A percentile compares a stretch with the other conserved stretches of the same genome.
phyloP scores from a whole-genome alignment of 2,113 vertebrate genomes.

The Ramphastos sulfuratus region DNA sequence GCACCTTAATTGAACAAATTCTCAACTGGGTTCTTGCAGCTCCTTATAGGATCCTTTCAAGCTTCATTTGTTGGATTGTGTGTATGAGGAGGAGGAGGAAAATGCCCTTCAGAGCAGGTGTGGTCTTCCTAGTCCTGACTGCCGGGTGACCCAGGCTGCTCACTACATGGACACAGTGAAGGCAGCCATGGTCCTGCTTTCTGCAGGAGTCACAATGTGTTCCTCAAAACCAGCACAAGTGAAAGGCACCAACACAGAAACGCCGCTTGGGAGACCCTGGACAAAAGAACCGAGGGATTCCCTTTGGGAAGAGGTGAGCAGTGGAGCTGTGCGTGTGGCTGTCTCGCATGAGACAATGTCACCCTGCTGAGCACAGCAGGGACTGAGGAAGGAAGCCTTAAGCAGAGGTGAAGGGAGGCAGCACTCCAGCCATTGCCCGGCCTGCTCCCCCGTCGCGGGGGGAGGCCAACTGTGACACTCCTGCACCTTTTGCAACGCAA shows the following conservation, averaged over 20 bases:
- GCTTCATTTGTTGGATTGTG: background rate
- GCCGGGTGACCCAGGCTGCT: background rate
- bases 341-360: background rate
- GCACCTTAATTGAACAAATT: background rate
- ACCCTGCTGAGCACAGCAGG: background rate
- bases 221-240: background rate
- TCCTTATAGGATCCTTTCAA: background rate
- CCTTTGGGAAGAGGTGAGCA: background rate
- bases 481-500: background rate
- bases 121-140: background rate
- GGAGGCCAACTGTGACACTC: background rate
- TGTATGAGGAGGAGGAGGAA: background rate
- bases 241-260: background rate
- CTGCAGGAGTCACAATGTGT: background rate
- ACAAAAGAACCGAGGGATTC: background rate
- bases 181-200: background rate
- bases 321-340: background rate
- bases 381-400: background rate
- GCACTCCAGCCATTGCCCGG: background rate
- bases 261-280: background rate
- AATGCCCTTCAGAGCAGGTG: background rate
- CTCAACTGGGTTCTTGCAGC: background rate
- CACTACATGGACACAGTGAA: accelerated
- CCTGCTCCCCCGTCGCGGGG: background rate
- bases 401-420: background rate